Evolutionary conservation across 2,888 invertebrate genomes (phyloP).

Genomic region (Dynastes grantii): DNA sequence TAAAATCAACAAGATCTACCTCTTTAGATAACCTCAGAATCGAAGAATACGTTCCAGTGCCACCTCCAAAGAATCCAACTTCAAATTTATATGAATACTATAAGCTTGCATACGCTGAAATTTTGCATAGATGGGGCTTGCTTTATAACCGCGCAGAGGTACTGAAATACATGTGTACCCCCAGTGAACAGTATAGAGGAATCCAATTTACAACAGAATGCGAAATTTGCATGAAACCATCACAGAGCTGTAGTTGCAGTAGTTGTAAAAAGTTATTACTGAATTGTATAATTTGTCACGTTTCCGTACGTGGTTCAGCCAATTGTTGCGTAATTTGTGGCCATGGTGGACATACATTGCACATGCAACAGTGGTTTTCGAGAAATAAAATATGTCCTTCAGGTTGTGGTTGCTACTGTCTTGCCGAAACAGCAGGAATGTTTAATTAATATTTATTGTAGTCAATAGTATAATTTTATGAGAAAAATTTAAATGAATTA

Average conservation of each 20-base stretch:
- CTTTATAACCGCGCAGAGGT: constrained; percentile 73
- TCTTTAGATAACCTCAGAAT: constrained; percentile 82
- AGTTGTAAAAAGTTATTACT: constrained; percentile 83
- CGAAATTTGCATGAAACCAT: constrained; percentile 78
- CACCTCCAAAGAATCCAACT: constrained; percentile 64
- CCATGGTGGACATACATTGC: constrained; percentile 92
- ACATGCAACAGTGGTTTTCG: constrained; percentile 88
- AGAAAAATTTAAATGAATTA: constrained; percentile 46
- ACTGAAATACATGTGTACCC: constrained; percentile 75
- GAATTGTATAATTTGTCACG: constrained; percentile 88
- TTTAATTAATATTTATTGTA: constrained; percentile 73
- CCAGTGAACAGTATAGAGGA: constrained; percentile 70
- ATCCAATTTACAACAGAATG: constrained; percentile 85
- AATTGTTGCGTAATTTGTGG: constrained; percentile 92
- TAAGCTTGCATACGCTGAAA: constrained; percentile 90
- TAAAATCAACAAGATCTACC: constrained; percentile 80
- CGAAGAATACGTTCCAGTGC: constrained; percentile 65
- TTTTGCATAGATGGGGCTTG: constrained; percentile 77
- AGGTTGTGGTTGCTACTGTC: constrained; percentile 94
- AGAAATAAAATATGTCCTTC: constrained; percentile 87
- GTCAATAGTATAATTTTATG: constrained; percentile 74
- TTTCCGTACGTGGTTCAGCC: constrained; percentile 88
- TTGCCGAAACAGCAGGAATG: constrained; percentile 78
- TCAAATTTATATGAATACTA: constrained; percentile 84
- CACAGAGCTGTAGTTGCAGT: constrained; percentile 80